These are phyloP conservation scores for Stenurella melanura DNA, from an alignment of 2,888 invertebrate genomes.

Conservation along the genomic window DNA sequence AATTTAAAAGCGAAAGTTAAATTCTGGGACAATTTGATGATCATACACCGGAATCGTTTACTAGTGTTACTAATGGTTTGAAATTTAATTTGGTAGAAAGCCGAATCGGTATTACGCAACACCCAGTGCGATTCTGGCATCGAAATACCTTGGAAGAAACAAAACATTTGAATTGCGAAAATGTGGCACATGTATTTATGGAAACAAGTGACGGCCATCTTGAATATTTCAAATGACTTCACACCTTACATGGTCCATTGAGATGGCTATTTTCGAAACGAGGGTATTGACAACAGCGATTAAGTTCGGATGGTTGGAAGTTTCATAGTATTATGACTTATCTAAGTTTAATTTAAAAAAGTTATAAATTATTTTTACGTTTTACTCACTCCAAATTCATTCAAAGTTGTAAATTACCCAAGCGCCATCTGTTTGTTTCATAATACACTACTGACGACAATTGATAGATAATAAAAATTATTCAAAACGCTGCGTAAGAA, in stretches of 20 bases:
- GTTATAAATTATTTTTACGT: no score
- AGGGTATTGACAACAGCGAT: constrained; percentile 49
- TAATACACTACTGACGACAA: background rate
- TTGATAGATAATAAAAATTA: no score
- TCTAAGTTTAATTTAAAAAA: no score
- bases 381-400: no score
- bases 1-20: background rate
- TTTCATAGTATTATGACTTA: no score
- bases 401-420: background rate
- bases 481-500: no score
- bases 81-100: background rate
- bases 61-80: background rate
- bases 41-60: background rate
- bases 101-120: background rate
- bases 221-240: constrained; percentile 60
- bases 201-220: constrained; percentile 58
- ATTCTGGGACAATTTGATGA: background rate
- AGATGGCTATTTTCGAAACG: constrained; percentile 61
- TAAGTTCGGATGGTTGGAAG: no score
- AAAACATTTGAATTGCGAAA: constrained; percentile 10
- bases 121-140: background rate
- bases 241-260: constrained; percentile 67
- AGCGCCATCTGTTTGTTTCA: background rate
- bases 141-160: background rate
- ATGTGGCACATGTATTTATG: constrained; percentile 32